Percentiles rank a stretch among this genome's conserved stretches.
phyloP scores from a whole-genome alignment of 2,113 vertebrate genomes.

The Telmatochromis sp. region DNA sequence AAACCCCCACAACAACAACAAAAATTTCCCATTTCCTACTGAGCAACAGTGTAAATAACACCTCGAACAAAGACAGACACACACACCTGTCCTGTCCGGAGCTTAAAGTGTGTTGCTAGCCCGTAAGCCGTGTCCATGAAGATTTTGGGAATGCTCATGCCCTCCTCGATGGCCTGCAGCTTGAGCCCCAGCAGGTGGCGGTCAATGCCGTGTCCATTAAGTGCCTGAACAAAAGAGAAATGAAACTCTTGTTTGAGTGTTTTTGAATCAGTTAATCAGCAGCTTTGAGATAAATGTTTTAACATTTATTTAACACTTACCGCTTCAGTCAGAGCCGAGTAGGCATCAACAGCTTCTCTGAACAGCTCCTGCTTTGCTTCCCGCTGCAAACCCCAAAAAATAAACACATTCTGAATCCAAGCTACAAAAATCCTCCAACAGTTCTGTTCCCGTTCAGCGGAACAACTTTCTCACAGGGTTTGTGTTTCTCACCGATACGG shows the following conservation, averaged over 20 bases:
- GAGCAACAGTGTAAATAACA: not conserved
- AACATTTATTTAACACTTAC: conserved; percentile 12
- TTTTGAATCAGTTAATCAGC: not conserved
- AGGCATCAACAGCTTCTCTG: conserved; percentile 65
- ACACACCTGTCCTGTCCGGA: conserved; percentile 73
- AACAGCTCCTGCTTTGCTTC: conserved; percentile 72
- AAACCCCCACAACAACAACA: fast-evolving
- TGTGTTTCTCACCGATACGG: conserved; percentile 58
- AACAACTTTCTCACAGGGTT: not conserved
- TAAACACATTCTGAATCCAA: not conserved
- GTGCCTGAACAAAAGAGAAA: conserved; percentile 47
- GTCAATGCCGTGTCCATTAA: conserved; percentile 75
- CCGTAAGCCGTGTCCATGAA: conserved; percentile 84
- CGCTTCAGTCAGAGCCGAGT: conserved; percentile 68
- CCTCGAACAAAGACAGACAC: not conserved
- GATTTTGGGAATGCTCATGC: conserved; percentile 75
- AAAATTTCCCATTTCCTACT: not conserved
- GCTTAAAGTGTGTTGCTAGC: conserved; percentile 78
- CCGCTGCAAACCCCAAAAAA: conserved; percentile 41
- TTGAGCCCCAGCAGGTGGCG: conserved; percentile 78
- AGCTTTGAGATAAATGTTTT: not conserved
- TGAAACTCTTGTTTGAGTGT: not conserved
- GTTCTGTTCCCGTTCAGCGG: not conserved
- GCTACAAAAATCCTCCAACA: not conserved
- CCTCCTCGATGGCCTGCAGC: conserved; percentile 77